Base-by-base conservation (phyloP, 1,140 invertebrate species). In the Acromyrmex charruanus region DNA sequence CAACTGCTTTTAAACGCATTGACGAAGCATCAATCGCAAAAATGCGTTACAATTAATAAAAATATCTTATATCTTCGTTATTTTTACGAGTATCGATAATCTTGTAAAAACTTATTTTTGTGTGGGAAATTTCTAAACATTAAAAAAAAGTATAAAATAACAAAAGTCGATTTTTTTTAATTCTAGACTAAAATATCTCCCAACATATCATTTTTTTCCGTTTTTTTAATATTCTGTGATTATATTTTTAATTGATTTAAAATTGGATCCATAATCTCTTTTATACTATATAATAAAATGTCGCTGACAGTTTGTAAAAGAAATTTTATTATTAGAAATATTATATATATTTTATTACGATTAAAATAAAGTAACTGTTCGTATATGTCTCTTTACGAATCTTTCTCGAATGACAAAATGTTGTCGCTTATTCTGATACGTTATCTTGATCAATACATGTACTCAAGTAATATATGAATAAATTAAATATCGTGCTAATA, bases 211-310 rank as follows among this genome's bases (percentile, higher is more conserved):
- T 21, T 58, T 58, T 2, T 59, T 59, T 12, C 2, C 10, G 3
- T 59, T 25, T 59, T 59, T n/a, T n/a, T 74, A 10, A 21, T 39
- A 28, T 77, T 49, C 3, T 14, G 9, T 21, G 3, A 21, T 16
- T 51, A 4, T 51, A 66, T n/a, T 66, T 65, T 66, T 68, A 35
- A 53, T 66, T 3, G n/a, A 49, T n/a, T 61, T 14, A 68, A 53
- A 9, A 80, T 53, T 66, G 14, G 28, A 9, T 0, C 1, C 0
- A 1, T 31, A 5, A 25, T 5, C 1, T 31, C 7, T 72, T 72
- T 71, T 16, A 16, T 51, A 51, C 1, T 51, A n/a, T n/a, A 14
- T 6, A 1, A 3, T 66, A 35, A 72, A 72, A 28, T 28, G 0
- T 18, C 4, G 16, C 25, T 10, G 28, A 53, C 3, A 28, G 4